Base-by-base conservation (phyloP, 2,797 vertebrate species). In the Darevskia nairensis region DNA sequence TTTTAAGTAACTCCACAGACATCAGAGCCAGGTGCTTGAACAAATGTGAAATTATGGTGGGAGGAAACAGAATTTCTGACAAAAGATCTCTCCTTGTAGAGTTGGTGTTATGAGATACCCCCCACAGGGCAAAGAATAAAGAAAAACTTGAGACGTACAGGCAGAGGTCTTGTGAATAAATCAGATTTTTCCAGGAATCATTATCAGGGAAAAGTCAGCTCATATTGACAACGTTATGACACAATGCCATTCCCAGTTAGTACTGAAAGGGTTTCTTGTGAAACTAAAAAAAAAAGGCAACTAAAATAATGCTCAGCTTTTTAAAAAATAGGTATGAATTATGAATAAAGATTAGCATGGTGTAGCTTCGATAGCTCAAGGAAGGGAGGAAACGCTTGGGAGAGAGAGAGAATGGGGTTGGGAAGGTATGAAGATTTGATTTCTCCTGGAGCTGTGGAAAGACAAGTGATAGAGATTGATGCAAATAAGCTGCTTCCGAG, bases 41-140 rank as follows among this genome's bases (percentile, higher is more conserved):
- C 1, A n/a, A 4, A 1, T 19, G 32, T 32, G 3, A 68, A 80
- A 3, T 1, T 84, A 9, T 19, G 15, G 44, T 86, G 82, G 75
- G 0, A 44, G 6, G 74, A 5, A 25, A 66, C 39, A 83, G 21
- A 90, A 77, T 71, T 41, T 50, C 15, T 61, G 13, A 44, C 29
- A 86, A 78, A 82, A 29, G 25, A 80, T 84, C 86, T 77, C 41
- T 81, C 82, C 78, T 55, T 85, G 86, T 9, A 76, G 32, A 64
- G 84, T 39, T 78, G 21, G 75, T 0, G 71, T 78, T 89, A 80
- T 61, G 32, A 46, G 39, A 85, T 59, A 84, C 0, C 35, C 27
- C 35, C 50, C n/a, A 35, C 50, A 29, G 5, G 4, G 8, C 11
- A 79, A 80, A 86, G 50, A 86, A 59, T 9, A 79, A 82, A 74